phyloP scores from a whole-genome alignment of 2,888 invertebrate species.

The Hypselothyrea guttata region DNA sequence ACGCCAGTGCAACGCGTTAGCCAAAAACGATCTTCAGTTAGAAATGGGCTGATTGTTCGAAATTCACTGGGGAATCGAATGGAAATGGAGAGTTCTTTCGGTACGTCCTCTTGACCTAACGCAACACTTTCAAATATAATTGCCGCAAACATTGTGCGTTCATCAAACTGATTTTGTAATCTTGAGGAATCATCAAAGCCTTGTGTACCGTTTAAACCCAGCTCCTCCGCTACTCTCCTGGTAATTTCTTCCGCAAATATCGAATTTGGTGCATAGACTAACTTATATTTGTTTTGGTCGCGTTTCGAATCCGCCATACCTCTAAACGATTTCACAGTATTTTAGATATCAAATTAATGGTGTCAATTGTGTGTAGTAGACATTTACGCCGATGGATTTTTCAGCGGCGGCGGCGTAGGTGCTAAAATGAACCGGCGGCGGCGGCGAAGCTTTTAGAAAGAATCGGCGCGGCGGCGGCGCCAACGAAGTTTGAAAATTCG shows the following conservation, averaged over 20 bases:
- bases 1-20: slow-evolving; percentile 71
- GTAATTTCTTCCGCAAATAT: slow-evolving; percentile 24
- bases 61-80: slow-evolving; percentile 75
- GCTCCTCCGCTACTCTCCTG: slow-evolving; percentile 30
- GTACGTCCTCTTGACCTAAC: slow-evolving; percentile 4
- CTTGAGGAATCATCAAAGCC: slow-evolving; percentile 22
- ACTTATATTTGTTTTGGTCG: slow-evolving; percentile 46
- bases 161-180: slow-evolving; percentile 59
- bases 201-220: slow-evolving; percentile 40
- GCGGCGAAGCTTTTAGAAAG: no score
- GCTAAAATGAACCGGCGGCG: no score
- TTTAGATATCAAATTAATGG: slow-evolving; percentile 1
- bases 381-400: no score
- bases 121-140: slow-evolving; percentile 42
- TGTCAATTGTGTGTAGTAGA: no score
- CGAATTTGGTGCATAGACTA: slow-evolving; percentile 57
- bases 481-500: no score
- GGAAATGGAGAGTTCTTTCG: slow-evolving; percentile 38
- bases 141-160: slow-evolving; percentile 60
- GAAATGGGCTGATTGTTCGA: slow-evolving; percentile 56
- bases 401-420: no score
- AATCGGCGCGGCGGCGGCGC: no score
- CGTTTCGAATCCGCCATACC: slow-evolving; percentile 41
- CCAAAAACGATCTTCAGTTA: slow-evolving; percentile 64
- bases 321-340: slow-evolving; percentile 15